Evolutionary conservation across 2,888 invertebrate species (phyloP), one percentile per base, ranked within the genome.

Genomic region (Epirrhoe tristata): DNA sequence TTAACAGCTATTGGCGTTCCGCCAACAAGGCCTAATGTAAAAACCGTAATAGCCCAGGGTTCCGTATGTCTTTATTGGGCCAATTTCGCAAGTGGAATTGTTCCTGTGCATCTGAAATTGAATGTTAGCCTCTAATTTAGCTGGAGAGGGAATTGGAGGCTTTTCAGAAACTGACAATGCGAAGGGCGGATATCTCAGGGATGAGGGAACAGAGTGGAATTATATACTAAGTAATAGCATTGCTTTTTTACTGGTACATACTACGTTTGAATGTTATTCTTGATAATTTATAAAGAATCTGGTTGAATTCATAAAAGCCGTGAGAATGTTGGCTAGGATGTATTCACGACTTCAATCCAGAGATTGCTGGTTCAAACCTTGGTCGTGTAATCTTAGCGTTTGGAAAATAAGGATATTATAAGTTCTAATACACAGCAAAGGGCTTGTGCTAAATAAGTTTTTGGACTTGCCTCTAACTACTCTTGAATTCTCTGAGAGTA

Each of bases 41-140:
- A 74, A 74, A 74, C 70, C 72, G 70, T 67, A 72, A 72, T 69
- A 69, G 69, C 67, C 69, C 34, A 10, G 58, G 54, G 69, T 71
- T 70, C 69, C 68, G 67, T 71, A 74, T 69, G 74, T 71, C 72
- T 74, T 71, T 74, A 74, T 71, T 68, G 71, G 64, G 68, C 67
- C 72, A 69, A 72, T 74, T 74, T 66, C 48, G 58, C 63, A 66
- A 66, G 39, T 57, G 62, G 63, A 69, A 69, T 66, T 58, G 72
- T 66, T 69, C 69, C 70, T 72, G 71, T 73, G 68, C 69, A 70
- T 64, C 55, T 46, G 57, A 59, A 74, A 72, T 71, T 62, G 69
- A 64, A 62, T 68, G 62, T 63, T 66, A 66, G 69, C 66, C 63
- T 66, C 66, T 66, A 69, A 69, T 69, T 69, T 69, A 55, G 57